Percentiles rank a stretch among this genome's conserved stretches.
Conservation (phyloP, 1,140 invertebrate species). For the Melanaphis sacchari region DNA sequence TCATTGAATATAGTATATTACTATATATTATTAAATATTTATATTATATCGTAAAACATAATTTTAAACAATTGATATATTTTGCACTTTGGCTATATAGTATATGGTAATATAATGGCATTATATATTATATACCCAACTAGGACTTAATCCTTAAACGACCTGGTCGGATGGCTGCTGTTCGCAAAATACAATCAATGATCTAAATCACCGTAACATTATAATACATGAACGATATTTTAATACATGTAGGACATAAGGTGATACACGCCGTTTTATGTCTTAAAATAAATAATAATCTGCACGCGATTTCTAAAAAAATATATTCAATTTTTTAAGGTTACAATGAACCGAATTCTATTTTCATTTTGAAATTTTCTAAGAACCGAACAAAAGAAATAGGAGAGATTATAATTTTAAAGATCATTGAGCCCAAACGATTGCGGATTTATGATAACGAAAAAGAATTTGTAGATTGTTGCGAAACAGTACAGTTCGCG, state of each 20-base stretch:
- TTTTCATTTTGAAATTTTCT: conserved; percentile 16
- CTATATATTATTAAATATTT: neutral
- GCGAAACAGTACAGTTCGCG: neutral
- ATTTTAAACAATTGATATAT: neutral
- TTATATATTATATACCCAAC: neutral
- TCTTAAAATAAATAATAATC: neutral
- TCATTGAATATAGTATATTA: neutral
- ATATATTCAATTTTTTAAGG: conserved; percentile 22
- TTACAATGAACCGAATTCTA: neutral
- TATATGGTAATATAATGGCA: neutral
- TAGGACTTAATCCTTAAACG: neutral
- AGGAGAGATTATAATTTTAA: neutral
- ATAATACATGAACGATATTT: neutral
- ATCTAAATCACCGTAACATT: neutral
- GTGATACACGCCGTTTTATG: neutral
- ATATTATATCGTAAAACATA: neutral
- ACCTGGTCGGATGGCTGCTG: neutral
- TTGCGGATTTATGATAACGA: neutral
- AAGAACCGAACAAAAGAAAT: neutral
- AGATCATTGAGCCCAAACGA: neutral
- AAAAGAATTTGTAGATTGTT: neutral
- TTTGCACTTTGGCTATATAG: neutral
- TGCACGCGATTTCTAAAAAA: conserved; percentile 6
- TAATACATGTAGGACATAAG: conserved; percentile 1
- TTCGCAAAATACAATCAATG: neutral